phyloP scores from a whole-genome alignment of 2,888 invertebrate genomes.

The Hemicrepidius hirtus region DNA sequence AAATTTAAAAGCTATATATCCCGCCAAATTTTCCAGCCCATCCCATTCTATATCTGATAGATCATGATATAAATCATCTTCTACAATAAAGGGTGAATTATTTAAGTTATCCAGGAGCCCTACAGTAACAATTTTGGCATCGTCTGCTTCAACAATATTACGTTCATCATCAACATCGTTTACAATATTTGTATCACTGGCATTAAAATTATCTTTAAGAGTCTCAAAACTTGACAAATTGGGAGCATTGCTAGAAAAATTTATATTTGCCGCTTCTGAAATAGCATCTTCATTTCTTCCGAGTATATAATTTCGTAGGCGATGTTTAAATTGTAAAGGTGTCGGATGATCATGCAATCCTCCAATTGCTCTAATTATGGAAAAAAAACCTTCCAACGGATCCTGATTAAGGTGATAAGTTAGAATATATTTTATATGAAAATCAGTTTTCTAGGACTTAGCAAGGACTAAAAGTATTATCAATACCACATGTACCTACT shows the following conservation, averaged over 20 bases:
- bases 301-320: constrained; percentile 55
- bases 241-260: not conserved
- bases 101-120: too few relatives aligned
- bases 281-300: constrained; percentile 44
- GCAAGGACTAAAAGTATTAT: too few relatives aligned
- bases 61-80: too few relatives aligned
- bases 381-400: constrained; percentile 53
- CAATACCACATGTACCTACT: too few relatives aligned
- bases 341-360: constrained; percentile 55
- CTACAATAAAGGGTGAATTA: too few relatives aligned
- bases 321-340: constrained; percentile 57
- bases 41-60: constrained; percentile 43
- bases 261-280: constrained; percentile 1
- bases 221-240: constrained; percentile 4
- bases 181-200: not conserved
- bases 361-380: constrained; percentile 4
- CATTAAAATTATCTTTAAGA: not conserved
- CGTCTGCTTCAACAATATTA: not conserved
- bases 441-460: constrained; percentile 42
- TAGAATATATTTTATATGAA: constrained; percentile 51
- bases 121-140: constrained; percentile 5
- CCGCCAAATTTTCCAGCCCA: constrained; percentile 57
- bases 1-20: constrained; percentile 57
- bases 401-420: constrained; percentile 58
- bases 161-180: not conserved